Evolutionary conservation across 1,140 invertebrate genomes (phyloP), one percentile per base, ranked within the genome.

Genomic region (Penaeus indicus): DNA sequence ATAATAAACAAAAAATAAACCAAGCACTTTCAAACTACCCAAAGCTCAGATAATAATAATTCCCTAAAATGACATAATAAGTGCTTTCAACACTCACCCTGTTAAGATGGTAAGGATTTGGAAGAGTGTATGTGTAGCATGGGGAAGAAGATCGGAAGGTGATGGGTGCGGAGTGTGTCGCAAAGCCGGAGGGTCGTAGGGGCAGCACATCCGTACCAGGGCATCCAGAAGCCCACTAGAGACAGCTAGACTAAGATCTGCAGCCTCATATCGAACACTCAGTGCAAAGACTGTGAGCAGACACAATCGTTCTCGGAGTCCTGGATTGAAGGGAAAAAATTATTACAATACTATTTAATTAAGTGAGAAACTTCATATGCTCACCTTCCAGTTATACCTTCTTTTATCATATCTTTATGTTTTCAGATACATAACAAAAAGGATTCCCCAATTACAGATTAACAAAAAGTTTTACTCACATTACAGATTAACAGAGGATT

Each of bases 221-320:
- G 93, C 91, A 7, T 93, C 92, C 61, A 95, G 92, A 21, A 95
- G 91, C 54, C 94, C 94, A 91, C 94, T 94, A 5, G 94, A 94
- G 22, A 95, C 94, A 7, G 94, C 93, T 27, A 95, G 92, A 54
- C 92, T 93, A n/a, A 95, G 92, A 92, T 95, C 95, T 80, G 93
- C 92, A 22, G 94, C 93, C 86, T 93, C 92, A 91, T 94, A 95
- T 60, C 93, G 93, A 16, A 94, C 93, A 92, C 94, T 95, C 78
- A 95, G 92, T 5, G 94, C 93, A 92, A 95, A 95, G 19, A 95
- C 92, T 22, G 94, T 94, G 38, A 94, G 92, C 42, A 94, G 90
- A 91, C 93, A 92, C 54, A 94, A 90, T 67, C 93, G 92, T 82
- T 94, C 92, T 54, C 91, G 91, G 13, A 92, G 92, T 69, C 92